A percentile compares a stretch with the other conserved stretches of the same genome.
Evolutionary conservation across 2,113 vertebrate species (phyloP).

Genomic region (Riparia riparia): DNA sequence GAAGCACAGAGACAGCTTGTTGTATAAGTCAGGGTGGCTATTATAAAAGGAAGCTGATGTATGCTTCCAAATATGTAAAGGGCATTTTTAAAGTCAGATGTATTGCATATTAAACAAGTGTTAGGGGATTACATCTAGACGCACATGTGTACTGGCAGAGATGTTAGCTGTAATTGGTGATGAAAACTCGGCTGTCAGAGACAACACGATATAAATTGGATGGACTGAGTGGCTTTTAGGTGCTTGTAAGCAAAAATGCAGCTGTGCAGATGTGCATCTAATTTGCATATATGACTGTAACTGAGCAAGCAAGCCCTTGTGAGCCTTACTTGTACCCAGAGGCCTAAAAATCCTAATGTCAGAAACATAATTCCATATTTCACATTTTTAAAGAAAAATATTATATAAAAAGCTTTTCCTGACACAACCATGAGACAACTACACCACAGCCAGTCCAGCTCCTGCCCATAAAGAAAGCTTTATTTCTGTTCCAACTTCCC

Average conservation of each 20-base stretch:
- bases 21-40: not conserved
- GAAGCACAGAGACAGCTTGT: not conserved
- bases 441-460: not conserved
- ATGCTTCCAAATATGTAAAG: conserved; percentile 17
- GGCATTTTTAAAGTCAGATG: not conserved
- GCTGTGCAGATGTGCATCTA: not conserved
- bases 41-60: not conserved
- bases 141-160: not conserved
- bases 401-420: not conserved
- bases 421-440: not conserved
- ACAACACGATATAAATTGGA: not conserved
- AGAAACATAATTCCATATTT: not conserved
- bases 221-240: not conserved
- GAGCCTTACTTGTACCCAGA: not conserved
- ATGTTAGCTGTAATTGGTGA: not conserved
- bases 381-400: not conserved
- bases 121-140: not conserved
- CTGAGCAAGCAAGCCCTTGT: not conserved
- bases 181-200: conserved; percentile 13
- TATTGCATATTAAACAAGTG: not conserved
- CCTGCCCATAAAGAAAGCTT: not conserved
- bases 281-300: not conserved
- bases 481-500: not conserved
- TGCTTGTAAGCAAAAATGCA: not conserved
- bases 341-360: not conserved